phyloP scores from a whole-genome alignment of 2,888 invertebrate species.

The Ceriagrion tenellum region DNA sequence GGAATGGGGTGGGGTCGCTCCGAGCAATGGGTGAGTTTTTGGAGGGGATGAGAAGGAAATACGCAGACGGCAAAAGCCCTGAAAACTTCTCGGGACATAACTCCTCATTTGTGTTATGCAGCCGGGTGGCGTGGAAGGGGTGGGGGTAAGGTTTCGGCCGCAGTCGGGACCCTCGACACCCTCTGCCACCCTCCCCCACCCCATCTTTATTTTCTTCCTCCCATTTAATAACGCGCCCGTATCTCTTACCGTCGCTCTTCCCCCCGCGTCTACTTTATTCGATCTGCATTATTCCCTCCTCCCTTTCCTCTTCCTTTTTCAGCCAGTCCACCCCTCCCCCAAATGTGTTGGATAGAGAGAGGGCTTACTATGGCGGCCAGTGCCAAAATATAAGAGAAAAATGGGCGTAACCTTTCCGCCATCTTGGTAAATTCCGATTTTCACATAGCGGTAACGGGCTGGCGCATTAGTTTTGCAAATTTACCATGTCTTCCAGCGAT shows the following conservation, averaged over 20 bases:
- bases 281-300: not conserved
- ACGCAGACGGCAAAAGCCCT: constrained; percentile 21
- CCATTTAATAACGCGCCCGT: not conserved
- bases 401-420: too few species aligned
- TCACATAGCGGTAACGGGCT: too few species aligned
- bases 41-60: not conserved
- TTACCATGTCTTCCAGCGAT: too few species aligned
- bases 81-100: constrained; percentile 28
- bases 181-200: too few species aligned
- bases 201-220: not conserved
- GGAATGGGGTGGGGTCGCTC: not conserved
- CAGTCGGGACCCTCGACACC: not conserved
- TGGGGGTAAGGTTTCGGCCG: not conserved
- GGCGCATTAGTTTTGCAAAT: too few species aligned
- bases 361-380: too few species aligned
- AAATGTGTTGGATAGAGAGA: too few species aligned
- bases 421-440: too few species aligned
- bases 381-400: too few species aligned
- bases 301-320: not conserved
- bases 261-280: not conserved
- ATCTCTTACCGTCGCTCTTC: not conserved
- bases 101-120: constrained; percentile 53
- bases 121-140: not conserved
- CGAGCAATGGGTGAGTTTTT: too few species aligned
- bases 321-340: not conserved